Conservation (phyloP, 2,888 invertebrate genomes). For the Entomobrya proxima region DNA sequence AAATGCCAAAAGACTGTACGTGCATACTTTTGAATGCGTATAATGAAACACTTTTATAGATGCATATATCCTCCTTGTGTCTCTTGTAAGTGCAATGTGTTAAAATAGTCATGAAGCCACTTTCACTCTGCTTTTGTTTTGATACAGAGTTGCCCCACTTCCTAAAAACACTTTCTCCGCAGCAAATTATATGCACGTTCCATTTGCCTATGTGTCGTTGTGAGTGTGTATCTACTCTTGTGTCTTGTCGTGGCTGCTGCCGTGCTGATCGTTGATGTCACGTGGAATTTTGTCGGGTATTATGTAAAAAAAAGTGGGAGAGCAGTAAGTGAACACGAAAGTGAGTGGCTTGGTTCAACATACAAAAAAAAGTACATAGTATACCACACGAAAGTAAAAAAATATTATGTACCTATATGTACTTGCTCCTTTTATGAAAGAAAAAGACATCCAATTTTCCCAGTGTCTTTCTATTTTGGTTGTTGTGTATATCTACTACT, state of each 20-base stretch:
- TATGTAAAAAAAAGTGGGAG: constrained; percentile 29
- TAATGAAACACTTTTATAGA: neutral
- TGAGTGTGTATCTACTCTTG: neutral
- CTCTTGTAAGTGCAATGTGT: neutral
- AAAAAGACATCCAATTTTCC: constrained; percentile 8
- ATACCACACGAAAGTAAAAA: neutral
- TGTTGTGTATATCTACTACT: neutral
- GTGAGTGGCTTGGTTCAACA: neutral
- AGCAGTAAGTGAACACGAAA: constrained; percentile 1
- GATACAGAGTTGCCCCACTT: neutral
- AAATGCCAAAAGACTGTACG: neutral
- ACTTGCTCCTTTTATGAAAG: no score
- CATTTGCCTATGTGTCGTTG: no score
- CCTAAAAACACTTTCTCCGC: neutral
- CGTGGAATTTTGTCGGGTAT: constrained; percentile 44
- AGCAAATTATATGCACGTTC: neutral
- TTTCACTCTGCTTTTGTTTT: neutral
- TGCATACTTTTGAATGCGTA: no score
- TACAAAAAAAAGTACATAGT: neutral
- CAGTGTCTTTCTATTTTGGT: neutral
- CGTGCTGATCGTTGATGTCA: constrained; percentile 30
- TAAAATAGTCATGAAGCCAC: neutral
- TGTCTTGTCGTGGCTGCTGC: neutral
- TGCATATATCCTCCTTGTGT: neutral
- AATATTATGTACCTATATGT: neutral